Conservation (phyloP, 1,140 invertebrate species). For the Mamestra configurata region DNA sequence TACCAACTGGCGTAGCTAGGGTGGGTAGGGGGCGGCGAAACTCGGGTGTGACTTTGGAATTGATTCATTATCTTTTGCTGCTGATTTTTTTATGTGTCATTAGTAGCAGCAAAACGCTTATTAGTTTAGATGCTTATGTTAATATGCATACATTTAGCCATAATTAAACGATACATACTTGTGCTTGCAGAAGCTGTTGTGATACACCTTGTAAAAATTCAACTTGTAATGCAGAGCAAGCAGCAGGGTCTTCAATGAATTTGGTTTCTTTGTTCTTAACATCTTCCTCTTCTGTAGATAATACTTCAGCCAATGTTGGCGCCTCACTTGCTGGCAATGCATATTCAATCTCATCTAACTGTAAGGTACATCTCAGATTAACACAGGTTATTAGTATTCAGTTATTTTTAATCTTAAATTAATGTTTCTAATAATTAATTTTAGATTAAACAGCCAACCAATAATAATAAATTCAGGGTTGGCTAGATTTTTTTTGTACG, state of each 20-base stretch:
- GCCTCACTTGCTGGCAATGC: conserved; percentile 81
- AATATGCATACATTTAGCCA: background rate
- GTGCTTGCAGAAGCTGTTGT: conserved; percentile 79
- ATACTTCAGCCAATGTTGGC: conserved; percentile 79
- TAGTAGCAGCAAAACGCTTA: too few species aligned
- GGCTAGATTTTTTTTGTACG: too few species aligned
- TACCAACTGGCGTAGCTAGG: too few species aligned
- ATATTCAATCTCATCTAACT: conserved; percentile 86
- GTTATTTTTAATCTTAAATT: too few species aligned
- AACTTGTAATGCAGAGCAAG: conserved; percentile 80
- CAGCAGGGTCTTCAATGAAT: conserved; percentile 68
- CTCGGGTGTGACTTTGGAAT: too few species aligned
- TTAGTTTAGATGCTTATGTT: background rate
- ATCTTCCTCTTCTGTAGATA: conserved; percentile 68
- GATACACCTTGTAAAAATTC: conserved; percentile 83
- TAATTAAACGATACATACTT: conserved; percentile 62
- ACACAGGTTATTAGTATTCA: too few species aligned
- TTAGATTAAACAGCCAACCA: too few species aligned
- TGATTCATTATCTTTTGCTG: too few species aligned
- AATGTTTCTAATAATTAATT: too few species aligned
- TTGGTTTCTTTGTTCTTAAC: conserved; percentile 60
- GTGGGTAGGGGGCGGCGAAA: too few species aligned
- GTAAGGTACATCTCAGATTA: conserved; percentile 4
- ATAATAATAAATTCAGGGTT: too few species aligned
- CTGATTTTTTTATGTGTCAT: too few species aligned